These are phyloP conservation scores for Peromyscus attwateri DNA, from an alignment of 2,797 vertebrate genomes.

Conservation along the genomic window DNA sequence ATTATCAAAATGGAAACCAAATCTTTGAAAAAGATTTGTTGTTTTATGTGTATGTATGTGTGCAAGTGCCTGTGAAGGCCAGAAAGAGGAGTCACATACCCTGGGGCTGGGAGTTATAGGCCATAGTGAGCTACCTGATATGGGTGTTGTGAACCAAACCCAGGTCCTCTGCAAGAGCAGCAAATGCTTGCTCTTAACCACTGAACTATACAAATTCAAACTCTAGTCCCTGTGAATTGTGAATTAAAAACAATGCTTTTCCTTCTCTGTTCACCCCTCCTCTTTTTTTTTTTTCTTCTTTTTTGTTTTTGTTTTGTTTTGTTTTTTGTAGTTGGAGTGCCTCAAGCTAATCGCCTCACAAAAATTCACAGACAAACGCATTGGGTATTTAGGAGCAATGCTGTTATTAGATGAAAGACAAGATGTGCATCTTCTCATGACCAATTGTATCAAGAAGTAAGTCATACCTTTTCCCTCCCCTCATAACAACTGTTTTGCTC, in stretches of 20 bases:
- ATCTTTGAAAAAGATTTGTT: background rate
- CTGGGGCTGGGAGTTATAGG: background rate
- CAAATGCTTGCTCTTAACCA: background rate
- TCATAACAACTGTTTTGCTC: constrained; percentile 42
- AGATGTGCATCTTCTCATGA: constrained; percentile 99
- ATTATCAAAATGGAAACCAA: constrained; percentile 46
- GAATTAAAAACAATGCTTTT: constrained; percentile 57
- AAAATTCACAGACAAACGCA: constrained; percentile 99
- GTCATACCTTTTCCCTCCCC: constrained; percentile 79
- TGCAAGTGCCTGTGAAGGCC: background rate
- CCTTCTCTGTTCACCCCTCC: background rate
- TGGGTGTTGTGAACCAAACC: background rate
- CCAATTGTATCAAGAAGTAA: constrained; percentile 99
- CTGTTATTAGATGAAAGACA: constrained; percentile 98
- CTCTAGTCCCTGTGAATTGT: constrained; percentile 13
- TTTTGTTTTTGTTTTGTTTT: constrained; percentile 63
- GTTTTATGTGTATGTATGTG: background rate
- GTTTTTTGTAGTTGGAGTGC: constrained; percentile 95
- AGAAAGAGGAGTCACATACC: background rate
- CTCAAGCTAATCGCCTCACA: constrained; percentile 99
- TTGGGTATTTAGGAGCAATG: constrained; percentile 99
- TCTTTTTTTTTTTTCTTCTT: background rate
- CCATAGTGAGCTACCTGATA: background rate
- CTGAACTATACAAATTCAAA: background rate
- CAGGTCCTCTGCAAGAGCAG: background rate